phyloP scores from a whole-genome alignment of 2,888 invertebrate species.

The Athalia cordata region DNA sequence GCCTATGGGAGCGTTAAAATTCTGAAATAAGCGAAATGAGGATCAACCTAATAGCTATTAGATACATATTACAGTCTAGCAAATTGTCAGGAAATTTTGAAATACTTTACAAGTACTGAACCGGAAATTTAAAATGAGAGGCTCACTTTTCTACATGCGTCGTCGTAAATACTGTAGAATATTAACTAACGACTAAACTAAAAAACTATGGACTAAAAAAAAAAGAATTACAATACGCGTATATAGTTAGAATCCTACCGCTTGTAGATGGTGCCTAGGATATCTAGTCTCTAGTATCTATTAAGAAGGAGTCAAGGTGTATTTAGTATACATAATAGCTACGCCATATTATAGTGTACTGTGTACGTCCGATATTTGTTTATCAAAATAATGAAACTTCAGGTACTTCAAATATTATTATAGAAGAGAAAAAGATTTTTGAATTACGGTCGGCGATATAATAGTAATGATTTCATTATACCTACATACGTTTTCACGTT shows the following conservation, averaged over 20 bases:
- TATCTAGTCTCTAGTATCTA: conserved; percentile 34
- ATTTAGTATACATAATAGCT: neutral
- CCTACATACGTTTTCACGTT: neutral
- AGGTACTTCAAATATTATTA: neutral
- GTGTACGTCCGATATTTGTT: conserved; percentile 11
- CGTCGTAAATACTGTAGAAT: conserved; percentile 60
- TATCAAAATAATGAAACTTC: neutral
- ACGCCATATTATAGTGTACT: conserved; percentile 18
- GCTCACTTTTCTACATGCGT: conserved; percentile 73
- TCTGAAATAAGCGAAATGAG: too few species aligned
- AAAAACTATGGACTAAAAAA: conserved; percentile 35
- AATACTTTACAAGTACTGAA: too few species aligned
- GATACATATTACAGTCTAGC: too few species aligned
- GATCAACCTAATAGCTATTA: too few species aligned
- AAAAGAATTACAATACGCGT: conserved; percentile 43
- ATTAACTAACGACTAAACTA: too few species aligned
- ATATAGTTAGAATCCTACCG: conserved; percentile 56
- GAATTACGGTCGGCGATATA: too few species aligned
- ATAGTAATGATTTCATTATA: too few species aligned
- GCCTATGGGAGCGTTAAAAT: too few species aligned
- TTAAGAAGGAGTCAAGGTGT: conserved; percentile 2
- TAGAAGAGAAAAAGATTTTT: too few species aligned
- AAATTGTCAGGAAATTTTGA: too few species aligned
- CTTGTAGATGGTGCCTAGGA: conserved; percentile 57
- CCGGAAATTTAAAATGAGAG: conserved; percentile 56